These are phyloP conservation scores for Natrix natrix DNA, from an alignment of 2,797 vertebrate species.

Conservation along the genomic window DNA sequence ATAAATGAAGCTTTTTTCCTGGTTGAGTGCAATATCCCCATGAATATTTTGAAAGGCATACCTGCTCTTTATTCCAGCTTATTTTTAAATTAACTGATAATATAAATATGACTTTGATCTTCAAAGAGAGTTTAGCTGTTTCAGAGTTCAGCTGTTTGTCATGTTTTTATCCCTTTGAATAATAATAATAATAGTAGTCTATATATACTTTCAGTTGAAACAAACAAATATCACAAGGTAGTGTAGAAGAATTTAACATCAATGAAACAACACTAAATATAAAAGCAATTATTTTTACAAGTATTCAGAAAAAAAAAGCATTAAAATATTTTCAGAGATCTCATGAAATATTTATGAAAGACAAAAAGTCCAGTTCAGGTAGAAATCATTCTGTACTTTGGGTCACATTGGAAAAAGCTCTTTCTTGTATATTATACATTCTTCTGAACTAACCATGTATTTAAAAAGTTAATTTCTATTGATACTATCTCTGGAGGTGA, in stretches of 20 bases:
- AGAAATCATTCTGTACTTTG: background rate
- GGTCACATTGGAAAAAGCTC: background rate
- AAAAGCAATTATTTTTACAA: background rate
- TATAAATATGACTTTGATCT: constrained; percentile 28
- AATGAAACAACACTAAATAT: background rate
- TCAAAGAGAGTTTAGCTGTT: constrained; percentile 57
- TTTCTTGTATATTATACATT: background rate
- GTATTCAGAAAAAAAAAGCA: background rate
- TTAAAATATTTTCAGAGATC: background rate
- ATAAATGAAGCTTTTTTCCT: constrained; percentile 41
- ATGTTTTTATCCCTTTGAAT: constrained; percentile 18
- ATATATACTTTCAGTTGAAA: background rate
- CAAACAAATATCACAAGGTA: background rate
- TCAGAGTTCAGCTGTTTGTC: constrained; percentile 43
- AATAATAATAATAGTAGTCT: background rate
- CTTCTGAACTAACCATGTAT: background rate
- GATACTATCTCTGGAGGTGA: background rate
- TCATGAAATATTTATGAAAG: background rate
- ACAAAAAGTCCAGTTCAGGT: background rate
- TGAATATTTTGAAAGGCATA: constrained; percentile 54
- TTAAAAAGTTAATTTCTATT: background rate
- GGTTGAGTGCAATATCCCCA: constrained; percentile 19
- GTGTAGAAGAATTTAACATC: background rate
- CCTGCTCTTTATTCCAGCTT: constrained; percentile 54
- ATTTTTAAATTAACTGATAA: constrained; percentile 56